A percentile compares a stretch with the other conserved stretches of the same genome.
Evolutionary conservation across 2,888 invertebrate species (phyloP).

Genomic region (Miltochrista miniata): DNA sequence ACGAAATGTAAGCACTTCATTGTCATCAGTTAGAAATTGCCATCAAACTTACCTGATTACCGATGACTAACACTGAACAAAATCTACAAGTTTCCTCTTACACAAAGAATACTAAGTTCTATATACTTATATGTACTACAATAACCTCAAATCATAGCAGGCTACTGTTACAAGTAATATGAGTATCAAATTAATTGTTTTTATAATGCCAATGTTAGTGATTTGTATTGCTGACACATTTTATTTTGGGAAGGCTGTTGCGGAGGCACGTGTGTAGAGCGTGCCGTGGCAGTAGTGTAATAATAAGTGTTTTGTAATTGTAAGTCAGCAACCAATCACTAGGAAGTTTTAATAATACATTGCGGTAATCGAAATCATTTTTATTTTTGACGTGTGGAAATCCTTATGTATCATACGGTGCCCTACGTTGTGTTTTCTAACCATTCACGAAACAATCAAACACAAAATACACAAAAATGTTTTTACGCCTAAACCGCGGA

Average conservation of each 20-base stretch:
- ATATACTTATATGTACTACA: neutral
- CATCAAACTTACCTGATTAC: neutral
- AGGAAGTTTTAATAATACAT: neutral
- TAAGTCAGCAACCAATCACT: neutral
- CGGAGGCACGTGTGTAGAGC: neutral
- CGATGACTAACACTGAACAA: slow-evolving; percentile 9
- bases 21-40: slow-evolving; percentile 2
- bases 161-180: slow-evolving; percentile 26
- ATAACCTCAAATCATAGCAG: slow-evolving; percentile 21
- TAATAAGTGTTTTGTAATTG: neutral
- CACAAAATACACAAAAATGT: too few species aligned
- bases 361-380: neutral
- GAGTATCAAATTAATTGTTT: slow-evolving; percentile 12
- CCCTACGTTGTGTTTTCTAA: too few species aligned
- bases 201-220: slow-evolving; percentile 7
- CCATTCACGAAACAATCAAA: too few species aligned
- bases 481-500: too few species aligned
- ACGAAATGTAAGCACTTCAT: neutral
- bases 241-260: neutral
- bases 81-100: slow-evolving; percentile 17
- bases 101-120: slow-evolving; percentile 28
- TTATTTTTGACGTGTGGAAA: too few species aligned
- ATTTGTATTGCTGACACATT: slow-evolving; percentile 6
- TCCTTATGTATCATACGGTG: too few species aligned
- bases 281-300: neutral